phyloP scores from a whole-genome alignment of 2,797 vertebrate genomes.

The Phataginus tetradactyla region DNA sequence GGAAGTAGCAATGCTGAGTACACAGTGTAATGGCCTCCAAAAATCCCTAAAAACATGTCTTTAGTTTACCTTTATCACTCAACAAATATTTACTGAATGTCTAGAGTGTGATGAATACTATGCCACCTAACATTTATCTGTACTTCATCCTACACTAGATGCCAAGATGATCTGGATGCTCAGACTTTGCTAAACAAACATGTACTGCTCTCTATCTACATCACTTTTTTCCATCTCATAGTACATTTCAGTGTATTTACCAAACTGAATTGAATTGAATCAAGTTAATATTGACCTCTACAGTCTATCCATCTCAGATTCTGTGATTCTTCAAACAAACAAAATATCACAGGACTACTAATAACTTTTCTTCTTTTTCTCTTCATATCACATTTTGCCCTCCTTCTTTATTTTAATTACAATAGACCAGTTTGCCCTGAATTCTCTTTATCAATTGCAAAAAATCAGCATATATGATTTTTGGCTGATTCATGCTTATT shows the following conservation, averaged over 20 bases:
- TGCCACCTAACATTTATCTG: background rate
- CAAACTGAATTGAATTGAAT: background rate
- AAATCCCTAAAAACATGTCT: background rate
- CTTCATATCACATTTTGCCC: background rate
- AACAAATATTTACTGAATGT: conserved; percentile 28
- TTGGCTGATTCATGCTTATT: background rate
- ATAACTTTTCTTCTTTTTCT: background rate
- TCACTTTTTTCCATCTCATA: background rate
- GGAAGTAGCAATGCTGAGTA: background rate
- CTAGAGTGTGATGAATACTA: background rate
- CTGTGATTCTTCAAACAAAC: background rate
- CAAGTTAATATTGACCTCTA: conserved; percentile 10
- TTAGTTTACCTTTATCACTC: background rate
- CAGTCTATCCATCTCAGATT: background rate
- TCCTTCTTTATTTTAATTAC: background rate
- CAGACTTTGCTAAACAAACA: background rate
- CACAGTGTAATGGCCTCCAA: background rate
- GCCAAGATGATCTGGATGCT: background rate
- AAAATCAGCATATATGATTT: background rate
- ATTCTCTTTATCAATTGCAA: background rate
- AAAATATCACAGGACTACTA: background rate
- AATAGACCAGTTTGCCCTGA: rapidly evolving
- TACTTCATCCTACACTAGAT: background rate
- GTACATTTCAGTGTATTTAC: background rate
- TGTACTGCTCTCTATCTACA: background rate